Evolutionary conservation across 2,797 vertebrate species (phyloP).

Genomic region (Micrastur ruficollis): DNA sequence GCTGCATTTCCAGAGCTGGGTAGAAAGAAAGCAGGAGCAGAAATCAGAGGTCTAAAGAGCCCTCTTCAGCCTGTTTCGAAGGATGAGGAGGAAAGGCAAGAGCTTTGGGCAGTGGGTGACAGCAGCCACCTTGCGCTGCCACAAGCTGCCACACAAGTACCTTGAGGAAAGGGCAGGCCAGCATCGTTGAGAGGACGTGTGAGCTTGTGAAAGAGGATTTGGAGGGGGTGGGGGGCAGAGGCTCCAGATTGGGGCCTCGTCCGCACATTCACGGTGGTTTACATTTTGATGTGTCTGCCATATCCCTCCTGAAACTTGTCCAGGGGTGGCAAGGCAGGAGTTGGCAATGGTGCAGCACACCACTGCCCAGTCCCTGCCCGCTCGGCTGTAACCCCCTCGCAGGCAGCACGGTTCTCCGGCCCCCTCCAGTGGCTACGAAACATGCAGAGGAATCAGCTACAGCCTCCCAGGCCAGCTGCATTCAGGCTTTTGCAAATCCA

Average conservation of each 20-base stretch:
- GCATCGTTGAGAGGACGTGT: accelerated
- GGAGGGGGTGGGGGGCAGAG: too few relatives aligned
- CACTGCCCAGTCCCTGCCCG: neutral
- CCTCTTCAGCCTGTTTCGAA: neutral
- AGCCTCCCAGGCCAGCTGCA: neutral
- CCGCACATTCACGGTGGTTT: neutral
- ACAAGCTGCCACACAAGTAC: neutral
- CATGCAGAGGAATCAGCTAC: neutral
- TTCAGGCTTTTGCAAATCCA: neutral
- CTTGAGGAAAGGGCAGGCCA: neutral
- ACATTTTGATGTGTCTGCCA: neutral
- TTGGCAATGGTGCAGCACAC: neutral
- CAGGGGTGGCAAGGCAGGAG: neutral
- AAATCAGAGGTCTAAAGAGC: neutral
- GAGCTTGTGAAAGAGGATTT: neutral
- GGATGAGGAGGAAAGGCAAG: neutral
- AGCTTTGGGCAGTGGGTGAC: neutral
- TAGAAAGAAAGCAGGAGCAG: neutral
- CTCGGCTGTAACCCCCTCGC: neutral
- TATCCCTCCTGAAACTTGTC: neutral
- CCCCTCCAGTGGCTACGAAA: conserved; percentile 45
- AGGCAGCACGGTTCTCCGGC: conserved; percentile 15
- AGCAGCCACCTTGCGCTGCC: neutral
- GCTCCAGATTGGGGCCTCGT: neutral
- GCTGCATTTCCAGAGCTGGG: neutral